Base-by-base conservation (phyloP, 30 jellyfish, hydroid and myxozoan genomes). In the Nemopilema nomurai region DNA sequence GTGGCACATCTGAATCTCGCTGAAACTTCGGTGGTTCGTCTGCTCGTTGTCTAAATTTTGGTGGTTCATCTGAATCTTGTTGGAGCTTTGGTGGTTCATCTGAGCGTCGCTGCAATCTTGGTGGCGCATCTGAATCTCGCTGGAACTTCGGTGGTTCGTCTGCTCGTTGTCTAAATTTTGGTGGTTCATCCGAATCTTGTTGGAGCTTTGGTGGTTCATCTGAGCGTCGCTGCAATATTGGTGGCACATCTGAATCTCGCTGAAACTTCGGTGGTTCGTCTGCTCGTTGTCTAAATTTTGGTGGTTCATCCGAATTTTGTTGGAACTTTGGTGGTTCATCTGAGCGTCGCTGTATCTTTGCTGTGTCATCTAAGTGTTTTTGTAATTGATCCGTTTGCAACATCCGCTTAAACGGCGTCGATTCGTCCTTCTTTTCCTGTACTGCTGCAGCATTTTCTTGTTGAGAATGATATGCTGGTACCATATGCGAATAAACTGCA, bases 131-230 rank as follows among this genome's bases (percentile, higher is more conserved):
- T n/a, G n/a, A n/a, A n/a, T n/a, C n/a, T n/a, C n/a, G n/a, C n/a
- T n/a, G n/a, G n/a, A n/a, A n/a, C n/a, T n/a, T n/a, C n/a, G n/a
- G n/a, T n/a, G n/a, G n/a, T n/a, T n/a, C n/a, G n/a, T n/a, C n/a
- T n/a, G n/a, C n/a, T n/a, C 32, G 41, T 9, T 65, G 1, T 29
- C 9, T 65, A 0, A 65, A 65, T 65, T 28, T 65, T 65, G 29
- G 75, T 65, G 75, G 75, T 9, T 65, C 75, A 65, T 65, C 32
- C 75, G 75, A 29, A 65, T n/a, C 28, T 9, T 65, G 16, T 18
- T 1, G 17, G 28, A 65, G 21, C 21, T 28, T 65, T 65, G 75
- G 75, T 65, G 75, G 75, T 9, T 65, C 75, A 65, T 65, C 28
- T 41, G 57, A 41, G 13, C 57, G 57, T 13, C 13, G 9, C 28